Base-by-base conservation (phyloP, 1,140 invertebrate species). In the Orius laevigatus region DNA sequence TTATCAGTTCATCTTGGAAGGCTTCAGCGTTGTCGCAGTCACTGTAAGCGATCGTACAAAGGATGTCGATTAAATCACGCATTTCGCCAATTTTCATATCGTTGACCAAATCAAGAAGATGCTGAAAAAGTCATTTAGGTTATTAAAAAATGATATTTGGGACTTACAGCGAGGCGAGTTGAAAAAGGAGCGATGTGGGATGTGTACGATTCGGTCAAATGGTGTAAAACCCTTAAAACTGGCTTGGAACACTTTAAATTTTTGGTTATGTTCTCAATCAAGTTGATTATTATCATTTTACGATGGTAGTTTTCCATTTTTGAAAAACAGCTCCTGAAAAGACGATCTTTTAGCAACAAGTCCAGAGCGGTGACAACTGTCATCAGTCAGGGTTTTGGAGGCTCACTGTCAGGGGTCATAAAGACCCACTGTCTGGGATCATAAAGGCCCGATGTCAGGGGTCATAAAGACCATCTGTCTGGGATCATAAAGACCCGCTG, bases 1-100 rank as follows among this genome's bases (percentile, higher is more conserved):
- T 76, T 52, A 68, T 67, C 31, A 78, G 65, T 54, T 77, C 73
- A 56, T 76, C 70, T 46, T 69, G 65, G n/a, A 77, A 59, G 6
- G 63, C 60, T 15, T 65, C 58, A 40, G 49, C 53, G 41, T 58
- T 53, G 9, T 65, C 59, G 46, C 58, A 62, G 55, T 55, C 61
- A 18, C 58, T 70, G 66, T 59, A 78, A 34, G 63, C 72, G 54
- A 66, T 70, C 53, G 53, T 69, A 57, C 62, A 76, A 5, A 70
- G 64, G 58, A 67, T 63, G 58, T 64, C 74, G 64, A 66, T 70
- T 52, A 60, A 66, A 48, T 60, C 52, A 34, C 67, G 62, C 1
- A 73, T 69, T 58, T 76, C 72, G n/a, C 68, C 64, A 3, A 76
- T 59, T 33, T 65, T 62, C 32, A 77, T 62, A 44, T 69, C 66